Conservation (phyloP, 2,888 invertebrate genomes). For the Heteromurus nitidus region DNA sequence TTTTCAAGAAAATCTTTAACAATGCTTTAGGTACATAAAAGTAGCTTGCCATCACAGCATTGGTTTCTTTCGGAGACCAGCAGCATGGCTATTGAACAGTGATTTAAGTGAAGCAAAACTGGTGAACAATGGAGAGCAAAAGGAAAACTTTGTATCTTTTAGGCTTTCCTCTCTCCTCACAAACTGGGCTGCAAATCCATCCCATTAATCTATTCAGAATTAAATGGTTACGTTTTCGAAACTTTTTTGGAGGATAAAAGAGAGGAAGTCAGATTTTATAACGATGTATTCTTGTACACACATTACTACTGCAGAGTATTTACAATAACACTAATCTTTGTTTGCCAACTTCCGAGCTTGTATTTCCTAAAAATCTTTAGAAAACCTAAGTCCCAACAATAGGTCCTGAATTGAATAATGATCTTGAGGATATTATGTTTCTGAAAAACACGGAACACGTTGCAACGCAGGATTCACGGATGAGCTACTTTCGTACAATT, state of each 20-base stretch:
- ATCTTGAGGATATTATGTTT: constrained; percentile 34
- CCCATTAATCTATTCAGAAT: constrained; percentile 57
- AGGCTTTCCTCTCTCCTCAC: constrained; percentile 31
- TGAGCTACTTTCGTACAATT: constrained; percentile 36
- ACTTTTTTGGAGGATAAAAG: constrained; percentile 31
- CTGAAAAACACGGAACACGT: constrained; percentile 58
- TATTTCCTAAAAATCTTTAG: constrained; percentile 36
- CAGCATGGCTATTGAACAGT: constrained; percentile 9
- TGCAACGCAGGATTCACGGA: constrained; percentile 54
- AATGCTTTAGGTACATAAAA: constrained; percentile 37
- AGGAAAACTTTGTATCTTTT: constrained; percentile 15
- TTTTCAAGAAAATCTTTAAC: constrained; percentile 26
- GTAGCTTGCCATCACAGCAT: not conserved
- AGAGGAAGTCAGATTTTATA: constrained; percentile 52
- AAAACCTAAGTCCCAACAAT: constrained; percentile 11
- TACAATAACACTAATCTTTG: constrained; percentile 45
- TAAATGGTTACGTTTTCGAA: constrained; percentile 37
- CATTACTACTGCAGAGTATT: not conserved
- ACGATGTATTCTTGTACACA: not conserved
- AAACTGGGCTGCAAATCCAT: constrained; percentile 52
- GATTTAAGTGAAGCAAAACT: constrained; percentile 13
- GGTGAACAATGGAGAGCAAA: not conserved
- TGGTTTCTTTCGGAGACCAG: not conserved
- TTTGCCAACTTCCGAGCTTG: constrained; percentile 58
- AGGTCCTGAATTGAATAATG: constrained; percentile 46